phyloP scores from a whole-genome alignment of 2,888 invertebrate species.

The Scelioninae gen. 1 region DNA sequence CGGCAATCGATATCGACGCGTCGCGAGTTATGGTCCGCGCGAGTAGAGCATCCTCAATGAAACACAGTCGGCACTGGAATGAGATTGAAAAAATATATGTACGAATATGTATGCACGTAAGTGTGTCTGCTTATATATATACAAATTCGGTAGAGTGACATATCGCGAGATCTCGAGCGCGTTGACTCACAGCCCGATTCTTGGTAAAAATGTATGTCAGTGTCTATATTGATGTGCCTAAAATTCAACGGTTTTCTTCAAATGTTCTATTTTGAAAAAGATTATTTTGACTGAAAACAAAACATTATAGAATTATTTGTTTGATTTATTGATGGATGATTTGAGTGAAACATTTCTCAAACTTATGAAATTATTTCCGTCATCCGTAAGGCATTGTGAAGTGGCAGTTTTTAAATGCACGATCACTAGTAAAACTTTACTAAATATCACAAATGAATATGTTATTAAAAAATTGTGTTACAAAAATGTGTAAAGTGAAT shows the following conservation, averaged over 20 bases:
- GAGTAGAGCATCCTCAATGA: constrained; percentile 58
- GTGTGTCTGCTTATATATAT: constrained; percentile 63
- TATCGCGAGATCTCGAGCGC: constrained; percentile 54
- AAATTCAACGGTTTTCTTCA: constrained; percentile 18
- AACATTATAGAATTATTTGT: not conserved
- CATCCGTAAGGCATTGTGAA: constrained; percentile 48
- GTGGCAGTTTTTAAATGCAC: constrained; percentile 46
- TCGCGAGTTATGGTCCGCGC: constrained; percentile 31
- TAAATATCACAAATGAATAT: constrained; percentile 45
- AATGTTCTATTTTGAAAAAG: not conserved
- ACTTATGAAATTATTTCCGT: constrained; percentile 32
- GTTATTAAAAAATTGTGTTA: constrained; percentile 40
- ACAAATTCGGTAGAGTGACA: constrained; percentile 65
- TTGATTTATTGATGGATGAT: constrained; percentile 24
- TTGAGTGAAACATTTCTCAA: constrained; percentile 7
- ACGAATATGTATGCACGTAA: constrained; percentile 71
- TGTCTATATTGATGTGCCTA: constrained; percentile 14
- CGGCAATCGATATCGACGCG: constrained; percentile 31
- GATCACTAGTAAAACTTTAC: constrained; percentile 38
- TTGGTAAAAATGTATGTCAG: constrained; percentile 22
- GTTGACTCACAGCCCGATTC: constrained; percentile 65
- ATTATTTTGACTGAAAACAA: constrained; percentile 1
- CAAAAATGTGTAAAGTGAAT: constrained; percentile 48
- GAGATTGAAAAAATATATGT: constrained; percentile 77
- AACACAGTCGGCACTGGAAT: constrained; percentile 74